These are phyloP conservation scores for Lacerta bilineata DNA, from an alignment of 2,797 vertebrate species.

Conservation along the genomic window DNA sequence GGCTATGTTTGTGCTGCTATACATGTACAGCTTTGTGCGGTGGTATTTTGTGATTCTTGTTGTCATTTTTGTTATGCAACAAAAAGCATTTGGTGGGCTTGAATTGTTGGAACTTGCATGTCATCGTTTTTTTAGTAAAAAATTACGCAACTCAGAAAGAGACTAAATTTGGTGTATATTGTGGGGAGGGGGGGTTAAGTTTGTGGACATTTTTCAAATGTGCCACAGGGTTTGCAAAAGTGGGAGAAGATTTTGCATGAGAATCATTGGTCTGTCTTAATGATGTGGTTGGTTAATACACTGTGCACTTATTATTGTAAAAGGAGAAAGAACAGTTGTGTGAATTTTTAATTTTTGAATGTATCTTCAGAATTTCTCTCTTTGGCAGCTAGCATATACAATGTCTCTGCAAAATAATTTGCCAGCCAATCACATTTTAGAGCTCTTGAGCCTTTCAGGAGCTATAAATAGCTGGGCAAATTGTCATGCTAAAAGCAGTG, in stretches of 20 bases:
- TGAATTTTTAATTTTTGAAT: constrained; percentile 78
- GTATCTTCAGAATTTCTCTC: constrained; percentile 70
- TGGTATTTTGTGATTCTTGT: constrained; percentile 86
- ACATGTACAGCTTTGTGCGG: constrained; percentile 83
- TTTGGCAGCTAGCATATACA: constrained; percentile 65
- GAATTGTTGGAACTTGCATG: constrained; percentile 93
- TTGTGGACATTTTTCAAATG: constrained; percentile 47
- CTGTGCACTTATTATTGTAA: constrained; percentile 75
- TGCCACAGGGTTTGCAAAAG: constrained; percentile 62
- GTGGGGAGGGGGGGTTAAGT: not conserved
- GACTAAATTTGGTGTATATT: constrained; percentile 33
- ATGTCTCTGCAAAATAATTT: constrained; percentile 65
- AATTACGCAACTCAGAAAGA: constrained; percentile 44
- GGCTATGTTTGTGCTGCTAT: constrained; percentile 82
- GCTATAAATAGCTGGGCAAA: constrained; percentile 29
- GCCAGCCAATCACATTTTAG: constrained; percentile 67
- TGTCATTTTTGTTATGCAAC: constrained; percentile 85
- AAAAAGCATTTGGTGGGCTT: constrained; percentile 90
- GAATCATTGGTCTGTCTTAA: constrained; percentile 70
- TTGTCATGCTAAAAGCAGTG: constrained; percentile 47
- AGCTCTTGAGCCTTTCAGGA: constrained; percentile 50
- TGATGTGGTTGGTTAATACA: constrained; percentile 70
- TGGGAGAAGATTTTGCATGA: constrained; percentile 79
- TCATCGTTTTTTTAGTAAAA: constrained; percentile 80
- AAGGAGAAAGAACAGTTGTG: constrained; percentile 54